A percentile compares a stretch with the other conserved stretches of the same genome.
Evolutionary conservation across 2,113 vertebrate species (phyloP).

Genomic region (Paracanthobrama guichenoti): DNA sequence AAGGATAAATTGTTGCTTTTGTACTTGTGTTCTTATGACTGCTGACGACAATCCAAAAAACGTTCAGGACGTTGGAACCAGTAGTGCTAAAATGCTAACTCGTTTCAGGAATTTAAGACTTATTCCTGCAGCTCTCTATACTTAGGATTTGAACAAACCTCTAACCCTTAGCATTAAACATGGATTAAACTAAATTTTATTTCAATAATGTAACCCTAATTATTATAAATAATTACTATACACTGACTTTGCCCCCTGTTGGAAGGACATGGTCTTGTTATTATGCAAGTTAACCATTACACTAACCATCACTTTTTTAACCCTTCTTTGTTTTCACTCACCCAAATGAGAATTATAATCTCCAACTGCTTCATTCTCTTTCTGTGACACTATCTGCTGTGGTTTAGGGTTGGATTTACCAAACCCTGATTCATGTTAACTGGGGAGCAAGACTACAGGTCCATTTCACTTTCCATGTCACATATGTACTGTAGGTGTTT

Average conservation of each 20-base stretch:
- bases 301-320: background rate
- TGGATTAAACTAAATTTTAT: background rate
- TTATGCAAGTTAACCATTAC: background rate
- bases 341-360: background rate
- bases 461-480: constrained; percentile 17
- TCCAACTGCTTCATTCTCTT: background rate
- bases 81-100: background rate
- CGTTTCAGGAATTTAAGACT: background rate
- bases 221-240: background rate
- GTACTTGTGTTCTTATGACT: background rate
- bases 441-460: background rate
- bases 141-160: background rate
- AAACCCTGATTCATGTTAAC: background rate
- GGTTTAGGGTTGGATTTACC: background rate
- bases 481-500: background rate
- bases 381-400: background rate
- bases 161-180: background rate
- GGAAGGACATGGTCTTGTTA: background rate
- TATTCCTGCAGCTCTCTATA: background rate
- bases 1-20: background rate
- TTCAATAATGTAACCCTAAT: background rate
- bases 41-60: background rate
- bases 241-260: background rate
- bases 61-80: background rate
- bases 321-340: background rate